A percentile compares a stretch with the other conserved stretches of the same genome.
These are phyloP conservation scores for Scleropages formosus DNA, from an alignment of 2,797 vertebrate genomes.

Conservation along the genomic window DNA sequence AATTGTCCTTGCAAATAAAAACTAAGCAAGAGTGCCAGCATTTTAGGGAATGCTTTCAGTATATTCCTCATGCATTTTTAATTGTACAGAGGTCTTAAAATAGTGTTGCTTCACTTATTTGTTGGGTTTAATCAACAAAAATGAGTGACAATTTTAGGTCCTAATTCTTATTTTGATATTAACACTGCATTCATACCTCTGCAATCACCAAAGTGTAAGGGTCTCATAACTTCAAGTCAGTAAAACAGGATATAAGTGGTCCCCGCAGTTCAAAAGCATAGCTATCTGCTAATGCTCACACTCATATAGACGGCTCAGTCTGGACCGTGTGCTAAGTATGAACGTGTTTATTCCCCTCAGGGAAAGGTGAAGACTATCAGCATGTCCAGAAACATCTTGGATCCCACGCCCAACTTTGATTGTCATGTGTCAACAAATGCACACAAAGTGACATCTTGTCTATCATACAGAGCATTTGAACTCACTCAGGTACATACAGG, in stretches of 20 bases:
- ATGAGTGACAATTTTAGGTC: no score
- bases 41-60: no score
- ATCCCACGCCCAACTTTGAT: slow-evolving; percentile 89
- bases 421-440: slow-evolving; percentile 90
- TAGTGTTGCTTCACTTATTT: no score
- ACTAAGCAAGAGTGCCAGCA: not conserved
- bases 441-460: slow-evolving; percentile 81
- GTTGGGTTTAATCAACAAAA: no score
- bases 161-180: not conserved
- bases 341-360: slow-evolving; percentile 55
- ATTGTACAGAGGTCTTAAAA: no score
- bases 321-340: no score
- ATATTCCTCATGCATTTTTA: no score
- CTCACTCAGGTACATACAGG: slow-evolving; percentile 84
- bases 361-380: slow-evolving; percentile 90
- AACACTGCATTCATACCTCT: not conserved
- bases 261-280: not conserved
- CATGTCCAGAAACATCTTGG: slow-evolving; percentile 76
- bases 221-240: no score
- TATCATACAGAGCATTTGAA: slow-evolving; percentile 90
- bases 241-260: no score
- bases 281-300: not conserved
- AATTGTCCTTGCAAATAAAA: slow-evolving; percentile 1
- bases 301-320: not conserved
- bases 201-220: no score